Percentiles rank a stretch among this genome's conserved stretches.
Evolutionary conservation across 2,888 invertebrate genomes (phyloP).

Genomic region (Loripinus fragilis): DNA sequence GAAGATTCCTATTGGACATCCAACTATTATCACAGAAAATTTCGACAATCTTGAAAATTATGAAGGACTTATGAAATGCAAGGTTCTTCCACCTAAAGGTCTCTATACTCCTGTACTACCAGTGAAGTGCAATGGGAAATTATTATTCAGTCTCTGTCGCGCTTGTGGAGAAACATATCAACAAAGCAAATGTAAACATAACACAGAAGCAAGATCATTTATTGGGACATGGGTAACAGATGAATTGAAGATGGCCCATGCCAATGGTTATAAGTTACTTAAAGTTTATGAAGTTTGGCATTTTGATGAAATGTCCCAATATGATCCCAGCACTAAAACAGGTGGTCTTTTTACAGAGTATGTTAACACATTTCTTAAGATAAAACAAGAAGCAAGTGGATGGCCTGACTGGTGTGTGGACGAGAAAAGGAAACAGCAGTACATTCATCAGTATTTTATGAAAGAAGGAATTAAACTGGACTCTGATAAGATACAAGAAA

Average conservation of each 20-base stretch:
- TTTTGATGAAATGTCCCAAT: slow-evolving; percentile 31
- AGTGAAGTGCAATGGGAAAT: slow-evolving; percentile 62
- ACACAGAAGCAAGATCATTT: slow-evolving; percentile 19
- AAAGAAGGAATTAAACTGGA: slow-evolving; percentile 49
- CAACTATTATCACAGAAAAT: slow-evolving; percentile 58
- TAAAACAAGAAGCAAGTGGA: slow-evolving; percentile 67
- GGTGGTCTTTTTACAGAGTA: slow-evolving; percentile 67
- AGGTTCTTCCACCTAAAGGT: slow-evolving; percentile 63
- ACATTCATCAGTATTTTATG: slow-evolving; percentile 53
- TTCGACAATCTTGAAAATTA: slow-evolving; percentile 57
- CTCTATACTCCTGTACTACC: slow-evolving; percentile 77
- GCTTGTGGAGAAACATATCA: slow-evolving; percentile 39
- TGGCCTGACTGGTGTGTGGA: slow-evolving; percentile 62
- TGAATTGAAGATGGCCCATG: slow-evolving; percentile 30
- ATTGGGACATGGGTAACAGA: slow-evolving; percentile 39
- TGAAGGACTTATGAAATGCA: slow-evolving; percentile 67
- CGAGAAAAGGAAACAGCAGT: slow-evolving; percentile 54
- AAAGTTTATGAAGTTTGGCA: slow-evolving; percentile 41
- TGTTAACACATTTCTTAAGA: slow-evolving; percentile 70
- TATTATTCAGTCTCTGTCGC: slow-evolving; percentile 80
- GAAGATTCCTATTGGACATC: slow-evolving; percentile 63
- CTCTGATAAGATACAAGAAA: slow-evolving; percentile 33
- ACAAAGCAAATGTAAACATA: slow-evolving; percentile 22
- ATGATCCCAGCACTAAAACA: background rate
- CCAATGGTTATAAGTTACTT: slow-evolving; percentile 31